These are phyloP conservation scores for Psococerastis gibbosa DNA, from an alignment of 2,888 invertebrate species.

Conservation along the genomic window DNA sequence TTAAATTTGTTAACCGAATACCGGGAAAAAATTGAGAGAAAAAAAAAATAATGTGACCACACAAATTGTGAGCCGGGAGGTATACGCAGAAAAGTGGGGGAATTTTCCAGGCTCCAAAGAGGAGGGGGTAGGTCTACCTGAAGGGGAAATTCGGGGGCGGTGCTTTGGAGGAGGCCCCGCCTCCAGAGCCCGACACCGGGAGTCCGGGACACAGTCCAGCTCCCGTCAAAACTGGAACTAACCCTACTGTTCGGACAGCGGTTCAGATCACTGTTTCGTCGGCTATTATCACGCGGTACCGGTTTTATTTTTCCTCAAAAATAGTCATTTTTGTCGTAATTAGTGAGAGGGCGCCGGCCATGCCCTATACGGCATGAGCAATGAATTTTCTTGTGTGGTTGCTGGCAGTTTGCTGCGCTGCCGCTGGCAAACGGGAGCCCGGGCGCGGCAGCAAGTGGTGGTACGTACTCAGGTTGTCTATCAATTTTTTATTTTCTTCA, in stretches of 20 bases:
- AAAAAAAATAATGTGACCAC: background rate
- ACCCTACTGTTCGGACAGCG: no score
- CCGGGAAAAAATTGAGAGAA: no score
- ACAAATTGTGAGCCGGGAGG: background rate
- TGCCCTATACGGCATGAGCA: constrained; percentile 1
- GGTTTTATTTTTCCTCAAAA: no score
- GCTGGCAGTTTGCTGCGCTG: constrained; percentile 27
- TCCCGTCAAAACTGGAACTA: no score
- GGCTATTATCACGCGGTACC: no score
- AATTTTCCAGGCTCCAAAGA: no score
- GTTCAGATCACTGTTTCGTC: no score
- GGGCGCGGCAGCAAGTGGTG: constrained; percentile 83
- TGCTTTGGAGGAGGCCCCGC: background rate
- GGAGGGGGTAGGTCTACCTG: background rate
- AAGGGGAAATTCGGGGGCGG: background rate
- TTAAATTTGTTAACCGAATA: background rate
- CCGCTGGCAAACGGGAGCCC: constrained; percentile 34
- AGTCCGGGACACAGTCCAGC: no score
- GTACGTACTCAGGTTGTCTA: constrained; percentile 34
- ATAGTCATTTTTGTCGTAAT: no score
- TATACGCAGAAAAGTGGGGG: no score
- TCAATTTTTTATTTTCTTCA: background rate
- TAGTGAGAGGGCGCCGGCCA: background rate
- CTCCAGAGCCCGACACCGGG: background rate
- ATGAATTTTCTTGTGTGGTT: constrained; percentile 34